Conservation (phyloP, 2,797 vertebrate genomes). For the Sphenopsis melanotis region DNA sequence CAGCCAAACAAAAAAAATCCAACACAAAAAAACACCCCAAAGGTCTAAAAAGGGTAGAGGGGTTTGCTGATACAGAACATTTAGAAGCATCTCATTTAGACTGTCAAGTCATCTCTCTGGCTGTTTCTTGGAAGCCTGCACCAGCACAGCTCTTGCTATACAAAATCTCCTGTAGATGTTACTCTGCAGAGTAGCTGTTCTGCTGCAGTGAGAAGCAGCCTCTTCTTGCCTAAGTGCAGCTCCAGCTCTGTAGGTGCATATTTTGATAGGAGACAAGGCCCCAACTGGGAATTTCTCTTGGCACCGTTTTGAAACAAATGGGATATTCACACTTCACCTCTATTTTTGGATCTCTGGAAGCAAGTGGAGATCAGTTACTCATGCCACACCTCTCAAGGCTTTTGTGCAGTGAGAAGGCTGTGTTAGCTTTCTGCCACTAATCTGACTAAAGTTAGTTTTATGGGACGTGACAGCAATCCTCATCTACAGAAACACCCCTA, state of each 20-base stretch:
- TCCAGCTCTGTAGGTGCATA: neutral
- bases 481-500: neutral
- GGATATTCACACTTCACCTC: conserved; percentile 40
- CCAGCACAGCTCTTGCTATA: neutral
- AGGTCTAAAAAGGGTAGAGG: neutral
- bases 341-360: conserved; percentile 49
- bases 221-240: neutral
- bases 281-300: conserved; percentile 4
- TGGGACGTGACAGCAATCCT: neutral
- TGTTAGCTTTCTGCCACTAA: neutral
- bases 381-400: neutral
- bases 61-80: neutral
- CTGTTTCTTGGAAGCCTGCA: neutral
- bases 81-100: neutral
- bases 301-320: conserved; percentile 25
- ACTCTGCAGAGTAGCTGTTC: neutral
- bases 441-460: neutral
- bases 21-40: neutral
- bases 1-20: neutral
- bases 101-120: neutral
- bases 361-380: conserved; percentile 30
- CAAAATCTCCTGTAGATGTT: neutral
- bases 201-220: neutral
- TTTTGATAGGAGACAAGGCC: neutral
- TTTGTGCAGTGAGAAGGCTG: neutral